Evolutionary conservation across 37 sponge, comb jelly and placozoan genomes (phyloP).

Genomic region (Theonella swinhoei): DNA sequence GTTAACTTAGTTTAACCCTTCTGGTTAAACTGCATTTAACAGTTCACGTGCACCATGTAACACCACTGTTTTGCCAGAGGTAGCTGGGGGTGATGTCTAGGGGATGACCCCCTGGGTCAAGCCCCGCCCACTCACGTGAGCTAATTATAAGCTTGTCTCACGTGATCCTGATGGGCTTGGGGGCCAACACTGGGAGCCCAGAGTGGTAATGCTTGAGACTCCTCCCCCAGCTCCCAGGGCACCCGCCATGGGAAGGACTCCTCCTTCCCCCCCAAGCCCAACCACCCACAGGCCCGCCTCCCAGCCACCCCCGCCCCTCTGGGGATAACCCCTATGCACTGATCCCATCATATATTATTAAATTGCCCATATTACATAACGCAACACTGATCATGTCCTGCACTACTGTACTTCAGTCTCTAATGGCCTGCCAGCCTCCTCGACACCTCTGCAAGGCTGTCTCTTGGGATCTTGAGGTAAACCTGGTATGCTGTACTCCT

Average conservation of each 20-base stretch:
- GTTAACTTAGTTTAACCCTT: neutral
- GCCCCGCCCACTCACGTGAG: too few relatives aligned
- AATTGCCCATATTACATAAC: neutral
- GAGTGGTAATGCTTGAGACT: neutral
- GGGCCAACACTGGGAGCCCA: neutral
- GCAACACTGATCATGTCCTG: neutral
- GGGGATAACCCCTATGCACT: too few relatives aligned
- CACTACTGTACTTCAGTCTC: neutral
- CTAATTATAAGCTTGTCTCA: too few relatives aligned
- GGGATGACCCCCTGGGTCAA: too few relatives aligned
- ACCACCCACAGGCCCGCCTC: neutral
- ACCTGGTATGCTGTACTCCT: conserved; percentile 26
- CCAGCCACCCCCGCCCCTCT: neutral
- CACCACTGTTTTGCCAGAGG: too few relatives aligned
- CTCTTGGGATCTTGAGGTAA: conserved; percentile 16
- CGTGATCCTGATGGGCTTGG: neutral
- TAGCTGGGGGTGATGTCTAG: too few relatives aligned
- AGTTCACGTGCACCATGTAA: too few relatives aligned
- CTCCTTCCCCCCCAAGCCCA: neutral
- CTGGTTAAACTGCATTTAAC: neutral
- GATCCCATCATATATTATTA: neutral
- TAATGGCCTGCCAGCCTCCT: neutral
- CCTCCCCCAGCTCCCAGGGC: neutral
- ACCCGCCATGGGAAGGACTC: neutral
- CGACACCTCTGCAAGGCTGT: conserved; percentile 17